Evolutionary conservation across 2,797 vertebrate species (phyloP).

Genomic region (Tapera naevia): DNA sequence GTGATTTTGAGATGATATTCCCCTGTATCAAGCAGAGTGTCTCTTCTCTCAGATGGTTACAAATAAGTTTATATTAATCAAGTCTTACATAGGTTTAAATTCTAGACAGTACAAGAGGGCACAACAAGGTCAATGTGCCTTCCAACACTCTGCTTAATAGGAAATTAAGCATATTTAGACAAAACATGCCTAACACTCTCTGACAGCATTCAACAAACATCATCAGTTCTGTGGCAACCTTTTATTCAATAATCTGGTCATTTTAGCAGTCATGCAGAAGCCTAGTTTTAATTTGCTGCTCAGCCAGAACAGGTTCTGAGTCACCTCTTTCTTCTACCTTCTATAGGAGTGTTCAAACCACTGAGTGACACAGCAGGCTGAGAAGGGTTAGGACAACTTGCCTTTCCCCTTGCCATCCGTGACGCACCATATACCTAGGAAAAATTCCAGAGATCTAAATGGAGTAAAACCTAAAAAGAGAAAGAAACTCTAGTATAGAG

Average conservation of each 20-base stretch:
- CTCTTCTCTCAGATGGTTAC: neutral
- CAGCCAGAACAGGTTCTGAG: neutral
- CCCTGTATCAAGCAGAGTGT: neutral
- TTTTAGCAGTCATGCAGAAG: neutral
- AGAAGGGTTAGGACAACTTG: neutral
- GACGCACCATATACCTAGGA: neutral
- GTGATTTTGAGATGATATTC: neutral
- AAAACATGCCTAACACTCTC: neutral
- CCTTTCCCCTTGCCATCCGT: neutral
- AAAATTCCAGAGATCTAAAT: neutral
- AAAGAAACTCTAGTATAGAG: neutral
- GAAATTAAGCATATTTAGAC: neutral
- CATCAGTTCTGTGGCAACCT: neutral
- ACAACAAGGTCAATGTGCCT: constrained; percentile 14
- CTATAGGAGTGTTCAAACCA: neutral
- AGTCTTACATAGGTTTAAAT: constrained; percentile 9
- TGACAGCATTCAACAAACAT: neutral
- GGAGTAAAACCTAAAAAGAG: neutral
- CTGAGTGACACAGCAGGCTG: neutral
- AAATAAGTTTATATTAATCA: constrained; percentile 32
- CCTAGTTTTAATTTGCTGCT: neutral
- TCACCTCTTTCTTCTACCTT: neutral
- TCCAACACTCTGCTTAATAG: neutral
- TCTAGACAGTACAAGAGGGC: neutral
- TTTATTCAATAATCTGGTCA: neutral